These are phyloP conservation scores for Orbicella faveolata DNA, from an alignment of 64 coral and sea anemone species.

Conservation along the genomic window DNA sequence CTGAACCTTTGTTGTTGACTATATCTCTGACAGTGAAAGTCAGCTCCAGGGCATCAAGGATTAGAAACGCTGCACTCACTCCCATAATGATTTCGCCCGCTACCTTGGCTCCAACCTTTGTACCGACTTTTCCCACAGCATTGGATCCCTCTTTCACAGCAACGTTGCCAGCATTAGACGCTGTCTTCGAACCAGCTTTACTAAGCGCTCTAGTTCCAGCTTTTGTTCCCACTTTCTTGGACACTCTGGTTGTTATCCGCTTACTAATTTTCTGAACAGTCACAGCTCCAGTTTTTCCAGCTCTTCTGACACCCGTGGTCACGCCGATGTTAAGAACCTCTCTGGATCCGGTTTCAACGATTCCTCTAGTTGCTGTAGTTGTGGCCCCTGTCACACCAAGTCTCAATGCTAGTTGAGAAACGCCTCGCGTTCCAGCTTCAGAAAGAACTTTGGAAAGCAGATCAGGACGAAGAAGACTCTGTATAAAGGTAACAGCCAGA, in stretches of 20 bases:
- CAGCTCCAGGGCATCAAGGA: slow-evolving; percentile 13
- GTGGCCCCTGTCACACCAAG: not conserved
- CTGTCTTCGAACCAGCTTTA: slow-evolving; percentile 1
- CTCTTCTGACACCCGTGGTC: not conserved
- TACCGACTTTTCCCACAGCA: not conserved
- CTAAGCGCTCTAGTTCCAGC: not conserved
- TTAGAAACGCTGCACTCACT: not conserved
- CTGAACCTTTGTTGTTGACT: not conserved
- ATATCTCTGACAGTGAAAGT: slow-evolving; percentile 17
- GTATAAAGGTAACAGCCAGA: not conserved
- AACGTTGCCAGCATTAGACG: not conserved
- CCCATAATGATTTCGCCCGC: not conserved
- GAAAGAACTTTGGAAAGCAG: not conserved
- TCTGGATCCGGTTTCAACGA: not conserved
- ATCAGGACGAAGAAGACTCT: not conserved
- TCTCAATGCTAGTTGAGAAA: not conserved
- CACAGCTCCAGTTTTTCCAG: not conserved
- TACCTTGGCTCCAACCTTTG: not conserved
- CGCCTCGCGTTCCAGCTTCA: not conserved
- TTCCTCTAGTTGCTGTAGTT: not conserved
- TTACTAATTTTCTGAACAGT: not conserved
- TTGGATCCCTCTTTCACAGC: not conserved
- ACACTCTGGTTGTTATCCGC: not conserved
- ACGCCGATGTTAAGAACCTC: not conserved
- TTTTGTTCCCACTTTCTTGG: not conserved